Percentiles rank a stretch among this genome's conserved stretches.
phyloP scores from a whole-genome alignment of 92 coral and sea anemone genomes.

The Epizoanthus illoricatus region DNA sequence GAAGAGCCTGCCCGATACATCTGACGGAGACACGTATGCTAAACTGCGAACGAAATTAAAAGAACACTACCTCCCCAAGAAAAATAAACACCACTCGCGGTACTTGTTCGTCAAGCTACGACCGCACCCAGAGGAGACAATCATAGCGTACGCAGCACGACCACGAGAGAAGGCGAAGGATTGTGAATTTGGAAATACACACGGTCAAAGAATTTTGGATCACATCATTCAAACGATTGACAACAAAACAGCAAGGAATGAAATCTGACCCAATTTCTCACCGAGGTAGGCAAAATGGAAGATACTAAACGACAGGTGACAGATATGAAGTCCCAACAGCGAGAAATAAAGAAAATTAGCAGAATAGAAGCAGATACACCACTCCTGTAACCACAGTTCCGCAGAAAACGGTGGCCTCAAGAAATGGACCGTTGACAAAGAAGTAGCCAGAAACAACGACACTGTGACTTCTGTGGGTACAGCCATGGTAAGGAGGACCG shows the following conservation, averaged over 20 bases:
- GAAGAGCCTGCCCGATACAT: conserved; percentile 54
- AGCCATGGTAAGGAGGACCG: neutral
- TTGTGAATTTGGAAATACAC: too few species aligned
- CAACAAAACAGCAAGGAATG: conserved; percentile 46
- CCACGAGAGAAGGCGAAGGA: conserved; percentile 38
- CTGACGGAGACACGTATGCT: conserved; percentile 25
- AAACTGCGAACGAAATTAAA: conserved; percentile 45
- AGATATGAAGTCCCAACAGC: too few species aligned
- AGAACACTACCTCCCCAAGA: conserved; percentile 39
- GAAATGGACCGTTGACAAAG: neutral
- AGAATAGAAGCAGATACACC: too few species aligned
- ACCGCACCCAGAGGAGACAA: conserved; percentile 12
- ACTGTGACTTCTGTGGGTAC: neutral
- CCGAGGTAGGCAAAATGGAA: conserved; percentile 13
- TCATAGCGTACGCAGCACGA: conserved; percentile 29
- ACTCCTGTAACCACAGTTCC: too few species aligned
- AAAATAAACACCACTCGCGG: conserved; percentile 45
- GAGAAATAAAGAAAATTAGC: too few species aligned
- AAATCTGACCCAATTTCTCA: conserved; percentile 35
- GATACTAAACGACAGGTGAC: too few species aligned
- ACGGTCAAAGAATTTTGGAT: too few species aligned
- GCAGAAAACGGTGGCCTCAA: too few species aligned
- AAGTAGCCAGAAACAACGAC: neutral
- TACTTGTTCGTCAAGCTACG: conserved; percentile 3
- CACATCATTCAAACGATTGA: conserved; percentile 40